Evolutionary conservation across 2,888 invertebrate species (phyloP), one percentile per base, ranked within the genome.

Genomic region (Andrena flavipes): DNA sequence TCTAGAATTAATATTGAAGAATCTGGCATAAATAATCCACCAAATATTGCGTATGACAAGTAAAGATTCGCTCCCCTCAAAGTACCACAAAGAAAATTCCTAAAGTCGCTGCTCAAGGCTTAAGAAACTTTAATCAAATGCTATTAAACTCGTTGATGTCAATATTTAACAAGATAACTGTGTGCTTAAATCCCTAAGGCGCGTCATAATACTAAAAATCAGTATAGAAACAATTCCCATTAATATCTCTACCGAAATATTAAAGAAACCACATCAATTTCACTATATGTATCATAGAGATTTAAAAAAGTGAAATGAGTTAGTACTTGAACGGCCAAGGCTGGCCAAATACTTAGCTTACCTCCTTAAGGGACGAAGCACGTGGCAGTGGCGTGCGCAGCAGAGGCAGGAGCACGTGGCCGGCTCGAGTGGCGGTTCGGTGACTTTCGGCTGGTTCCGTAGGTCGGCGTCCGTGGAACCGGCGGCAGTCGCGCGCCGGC

Each of bases 401-500:
- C 72, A 68, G 26, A 33, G 16, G 10, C 48, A 30, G 65, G 63
- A 87, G 87, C 92, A 92, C 92, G 89, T 91, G 91, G 84, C 76
- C 67, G 84, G 79, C 81, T 75, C 72, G 82, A 70, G 72, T 29
- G 60, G 65, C 60, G 68, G 56, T 54, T 87, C 89, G 86, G 86
- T 64, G 35, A 67, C 59, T 82, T 80, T 84, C 86, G 88, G 86
- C 26, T 62, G 54, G 73, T 70, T 75, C 83, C 85, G 87, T 80
- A 82, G 83, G 87, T 85, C 86, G 87, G 83, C 84, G 86, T 85
- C 85, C 87, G 85, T 74, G 48, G 70, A 51, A 74, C 56, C 64
- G 78, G 62, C 76, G 89, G 88, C 93, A 93, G 93, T 93, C 92
- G 93, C 92, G 93, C 93, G 93, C 92, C 92, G 92, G 92, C 93